phyloP scores from a whole-genome alignment of 2,888 invertebrate genomes.

The Lysandra bellargus region DNA sequence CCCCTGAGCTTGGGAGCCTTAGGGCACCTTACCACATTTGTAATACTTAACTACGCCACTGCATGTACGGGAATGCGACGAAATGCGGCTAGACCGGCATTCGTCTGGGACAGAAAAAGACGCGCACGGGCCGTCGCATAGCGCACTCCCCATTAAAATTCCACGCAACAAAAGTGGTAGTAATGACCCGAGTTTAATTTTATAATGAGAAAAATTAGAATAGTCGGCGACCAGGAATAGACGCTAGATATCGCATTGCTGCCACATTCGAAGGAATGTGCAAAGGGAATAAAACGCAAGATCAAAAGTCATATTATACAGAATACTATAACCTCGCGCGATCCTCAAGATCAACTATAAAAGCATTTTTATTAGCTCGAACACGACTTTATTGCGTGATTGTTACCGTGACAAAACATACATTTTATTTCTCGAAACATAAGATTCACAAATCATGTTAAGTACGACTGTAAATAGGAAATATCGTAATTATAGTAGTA shows the following conservation, averaged over 20 bases:
- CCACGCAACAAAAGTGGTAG: slow-evolving; percentile 57
- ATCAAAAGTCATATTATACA: slow-evolving; percentile 1
- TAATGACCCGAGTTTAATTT: slow-evolving; percentile 34
- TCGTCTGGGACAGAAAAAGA: slow-evolving; percentile 49
- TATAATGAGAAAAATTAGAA: slow-evolving; percentile 36
- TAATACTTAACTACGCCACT: not conserved
- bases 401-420: not conserved
- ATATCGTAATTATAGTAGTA: not conserved
- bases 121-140: slow-evolving; percentile 51
- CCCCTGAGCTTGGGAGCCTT: not conserved
- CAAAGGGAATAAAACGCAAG: not conserved
- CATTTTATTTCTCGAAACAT: not conserved
- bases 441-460: not conserved
- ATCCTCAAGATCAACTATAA: not conserved
- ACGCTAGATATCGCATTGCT: slow-evolving; percentile 12
- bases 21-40: no score
- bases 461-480: not conserved
- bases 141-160: slow-evolving; percentile 69
- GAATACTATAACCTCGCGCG: not conserved
- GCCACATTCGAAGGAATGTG: slow-evolving; percentile 3
- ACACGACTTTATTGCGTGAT: not conserved
- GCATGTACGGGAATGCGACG: slow-evolving; percentile 48
- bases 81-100: slow-evolving; percentile 47
- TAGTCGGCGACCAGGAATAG: slow-evolving; percentile 31
- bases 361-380: not conserved